Percentiles rank a stretch among this genome's conserved stretches.
These are phyloP conservation scores for Boleophthalmus pectinirostris DNA, from an alignment of 2,113 vertebrate species.

Conservation along the genomic window DNA sequence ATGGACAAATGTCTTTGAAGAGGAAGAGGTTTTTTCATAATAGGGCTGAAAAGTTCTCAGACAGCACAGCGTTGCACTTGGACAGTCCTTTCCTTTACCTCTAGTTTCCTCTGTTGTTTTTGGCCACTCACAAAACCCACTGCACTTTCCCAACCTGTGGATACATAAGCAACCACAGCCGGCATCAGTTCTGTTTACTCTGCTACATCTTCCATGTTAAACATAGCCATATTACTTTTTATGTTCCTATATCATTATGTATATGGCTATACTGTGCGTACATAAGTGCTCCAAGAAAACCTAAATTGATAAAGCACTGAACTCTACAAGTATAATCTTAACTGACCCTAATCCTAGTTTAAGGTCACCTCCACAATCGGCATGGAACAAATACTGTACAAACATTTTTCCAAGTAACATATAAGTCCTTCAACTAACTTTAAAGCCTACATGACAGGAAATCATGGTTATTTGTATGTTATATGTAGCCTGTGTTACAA, in stretches of 20 bases:
- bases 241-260: background rate
- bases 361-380: no score
- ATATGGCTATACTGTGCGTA: background rate
- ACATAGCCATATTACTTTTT: background rate
- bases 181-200: background rate
- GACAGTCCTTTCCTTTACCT: conserved; percentile 49
- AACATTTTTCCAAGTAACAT: no score
- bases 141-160: conserved; percentile 50
- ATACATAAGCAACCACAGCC: background rate
- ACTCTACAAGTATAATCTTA: no score
- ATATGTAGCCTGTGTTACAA: no score
- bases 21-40: conserved; percentile 20
- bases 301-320: no score
- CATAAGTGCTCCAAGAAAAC: background rate
- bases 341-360: background rate
- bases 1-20: conserved; percentile 30
- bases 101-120: conserved; percentile 32
- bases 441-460: no score
- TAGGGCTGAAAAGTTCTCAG: conserved; percentile 37
- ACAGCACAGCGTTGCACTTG: conserved; percentile 24
- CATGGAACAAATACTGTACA: background rate
- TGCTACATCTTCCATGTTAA: background rate
- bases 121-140: conserved; percentile 13
- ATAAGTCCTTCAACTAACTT: no score
- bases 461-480: no score